These are phyloP conservation scores for Ia io DNA, from an alignment of 2,113 vertebrate species.

Conservation along the genomic window DNA sequence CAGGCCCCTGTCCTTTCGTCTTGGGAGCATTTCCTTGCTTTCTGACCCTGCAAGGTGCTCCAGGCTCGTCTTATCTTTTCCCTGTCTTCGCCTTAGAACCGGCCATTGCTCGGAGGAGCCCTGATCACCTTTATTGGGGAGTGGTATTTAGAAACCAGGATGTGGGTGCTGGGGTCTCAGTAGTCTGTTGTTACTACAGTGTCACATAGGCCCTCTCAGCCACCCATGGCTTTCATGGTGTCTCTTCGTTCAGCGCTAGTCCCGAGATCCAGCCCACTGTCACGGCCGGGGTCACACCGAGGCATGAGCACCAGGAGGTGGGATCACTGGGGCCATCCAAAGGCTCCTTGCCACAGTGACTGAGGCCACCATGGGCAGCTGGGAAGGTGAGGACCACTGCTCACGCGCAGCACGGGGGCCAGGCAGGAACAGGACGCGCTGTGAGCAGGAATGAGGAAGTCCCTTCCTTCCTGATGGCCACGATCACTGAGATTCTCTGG, in stretches of 20 bases:
- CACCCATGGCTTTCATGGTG: not conserved
- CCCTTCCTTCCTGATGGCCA: not conserved
- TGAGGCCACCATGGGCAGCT: not conserved
- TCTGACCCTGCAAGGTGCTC: not conserved
- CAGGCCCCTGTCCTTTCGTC: not conserved
- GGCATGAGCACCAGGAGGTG: not conserved
- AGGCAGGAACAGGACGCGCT: not conserved
- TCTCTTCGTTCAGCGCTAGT: not conserved
- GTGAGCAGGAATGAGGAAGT: not conserved
- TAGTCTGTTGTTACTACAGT: not conserved
- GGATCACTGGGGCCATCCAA: not conserved
- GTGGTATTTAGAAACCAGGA: not conserved
- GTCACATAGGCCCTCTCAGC: not conserved
- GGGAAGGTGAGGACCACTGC: not conserved
- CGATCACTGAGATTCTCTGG: not conserved
- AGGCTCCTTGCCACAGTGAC: not conserved
- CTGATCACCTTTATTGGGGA: not conserved
- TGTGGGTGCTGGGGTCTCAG: not conserved
- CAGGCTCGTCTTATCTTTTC: not conserved
- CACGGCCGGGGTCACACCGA: not conserved
- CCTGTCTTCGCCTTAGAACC: not conserved
- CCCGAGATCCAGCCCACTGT: not conserved
- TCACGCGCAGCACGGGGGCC: not conserved
- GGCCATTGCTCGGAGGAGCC: not conserved
- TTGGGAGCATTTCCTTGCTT: not conserved